Conservation (phyloP, 1,140 invertebrate species). For the Diabrotica virgifera region DNA sequence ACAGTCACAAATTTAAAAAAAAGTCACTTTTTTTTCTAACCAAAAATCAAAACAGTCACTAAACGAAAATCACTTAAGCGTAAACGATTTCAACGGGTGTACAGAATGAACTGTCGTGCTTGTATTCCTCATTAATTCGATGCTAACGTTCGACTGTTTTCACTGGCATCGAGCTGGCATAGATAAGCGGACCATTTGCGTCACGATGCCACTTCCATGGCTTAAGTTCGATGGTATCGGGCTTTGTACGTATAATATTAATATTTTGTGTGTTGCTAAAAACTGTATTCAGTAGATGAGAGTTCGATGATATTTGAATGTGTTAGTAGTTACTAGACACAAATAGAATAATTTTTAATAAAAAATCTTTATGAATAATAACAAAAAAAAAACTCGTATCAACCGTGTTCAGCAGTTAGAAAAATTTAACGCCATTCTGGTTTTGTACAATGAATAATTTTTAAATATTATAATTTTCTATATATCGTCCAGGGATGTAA, state of each 20-base stretch:
- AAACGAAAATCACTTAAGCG: neutral
- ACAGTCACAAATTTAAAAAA: constrained; percentile 5
- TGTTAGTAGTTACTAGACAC: neutral
- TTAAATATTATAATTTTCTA: too few species aligned
- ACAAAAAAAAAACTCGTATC: too few species aligned
- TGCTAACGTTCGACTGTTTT: constrained; percentile 7
- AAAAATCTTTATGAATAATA: too few species aligned
- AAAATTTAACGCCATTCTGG: too few species aligned
- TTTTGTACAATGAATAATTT: too few species aligned
- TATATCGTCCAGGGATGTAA: too few species aligned
- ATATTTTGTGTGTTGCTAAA: neutral
- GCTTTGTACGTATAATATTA: neutral
- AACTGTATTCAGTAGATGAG: neutral
- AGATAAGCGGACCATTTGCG: constrained; percentile 6
- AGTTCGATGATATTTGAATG: neutral
- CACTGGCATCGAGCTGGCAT: constrained; percentile 5
- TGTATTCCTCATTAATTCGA: neutral
- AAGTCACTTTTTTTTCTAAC: constrained; percentile 4
- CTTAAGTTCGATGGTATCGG: neutral
- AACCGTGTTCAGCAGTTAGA: too few species aligned
- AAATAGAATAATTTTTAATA: too few species aligned
- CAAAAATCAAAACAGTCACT: constrained; percentile 8
- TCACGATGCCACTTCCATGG: constrained; percentile 8
- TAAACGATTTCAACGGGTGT: neutral
- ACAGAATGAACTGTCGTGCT: neutral